phyloP scores from a whole-genome alignment of 2,888 invertebrate species.

The Drosophila nr. perissopoda region DNA sequence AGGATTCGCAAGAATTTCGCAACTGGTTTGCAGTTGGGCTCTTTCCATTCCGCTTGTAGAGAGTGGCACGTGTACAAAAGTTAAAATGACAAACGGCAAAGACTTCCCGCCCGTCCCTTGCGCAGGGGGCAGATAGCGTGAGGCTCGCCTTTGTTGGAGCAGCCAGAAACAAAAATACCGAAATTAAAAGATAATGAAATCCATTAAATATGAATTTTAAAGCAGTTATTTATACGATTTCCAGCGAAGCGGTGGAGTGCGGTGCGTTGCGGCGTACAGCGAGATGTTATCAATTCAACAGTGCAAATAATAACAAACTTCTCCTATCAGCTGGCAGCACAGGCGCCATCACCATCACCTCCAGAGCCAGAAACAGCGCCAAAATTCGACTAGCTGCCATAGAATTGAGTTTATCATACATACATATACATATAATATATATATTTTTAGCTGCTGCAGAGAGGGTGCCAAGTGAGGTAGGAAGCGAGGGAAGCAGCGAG shows the following conservation, averaged over 20 bases:
- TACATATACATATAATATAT: neutral
- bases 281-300: conserved; percentile 55
- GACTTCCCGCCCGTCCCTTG: neutral
- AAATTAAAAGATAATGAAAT: conserved; percentile 63
- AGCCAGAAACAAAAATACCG: conserved; percentile 18
- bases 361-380: neutral
- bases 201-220: conserved; percentile 71
- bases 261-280: neutral
- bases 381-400: conserved; percentile 5
- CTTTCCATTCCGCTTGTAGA: conserved; percentile 36
- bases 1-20: conserved; percentile 36
- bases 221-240: conserved; percentile 67
- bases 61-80: conserved; percentile 47
- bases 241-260: conserved; percentile 1
- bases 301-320: conserved; percentile 60
- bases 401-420: conserved; percentile 22
- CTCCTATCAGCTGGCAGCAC: conserved; percentile 48
- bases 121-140: conserved; percentile 16
- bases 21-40: conserved; percentile 26
- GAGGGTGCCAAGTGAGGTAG: neutral
- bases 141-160: conserved; percentile 38
- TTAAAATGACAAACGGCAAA: conserved; percentile 19
- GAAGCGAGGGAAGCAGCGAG: neutral
- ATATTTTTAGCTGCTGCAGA: neutral
- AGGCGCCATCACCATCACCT: conserved; percentile 12